phyloP scores from a whole-genome alignment of 2,113 vertebrate genomes.

The Dolichotis patagonum region DNA sequence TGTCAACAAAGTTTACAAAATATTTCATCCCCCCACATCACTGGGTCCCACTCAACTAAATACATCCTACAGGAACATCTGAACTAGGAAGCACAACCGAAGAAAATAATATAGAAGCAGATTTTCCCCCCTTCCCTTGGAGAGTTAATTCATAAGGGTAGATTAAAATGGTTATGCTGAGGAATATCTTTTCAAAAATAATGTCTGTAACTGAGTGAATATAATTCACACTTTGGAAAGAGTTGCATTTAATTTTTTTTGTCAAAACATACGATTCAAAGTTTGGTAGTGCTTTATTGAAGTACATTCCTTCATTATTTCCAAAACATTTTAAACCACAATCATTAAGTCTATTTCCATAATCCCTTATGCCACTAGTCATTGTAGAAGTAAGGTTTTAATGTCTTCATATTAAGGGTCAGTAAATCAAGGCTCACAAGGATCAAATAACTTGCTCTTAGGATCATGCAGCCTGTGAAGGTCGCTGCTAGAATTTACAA shows the following conservation, averaged over 20 bases:
- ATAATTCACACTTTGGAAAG: slow-evolving; percentile 51
- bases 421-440: background rate
- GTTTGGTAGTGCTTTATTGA: slow-evolving; percentile 59
- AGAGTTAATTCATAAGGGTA: slow-evolving; percentile 70
- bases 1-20: slow-evolving; percentile 84
- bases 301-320: slow-evolving; percentile 24
- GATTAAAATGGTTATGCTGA: slow-evolving; percentile 68
- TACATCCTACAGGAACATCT: slow-evolving; percentile 52
- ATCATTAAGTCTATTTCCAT: slow-evolving; percentile 2
- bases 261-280: slow-evolving; percentile 59
- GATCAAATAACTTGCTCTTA: background rate
- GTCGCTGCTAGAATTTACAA: background rate
- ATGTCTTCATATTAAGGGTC: background rate
- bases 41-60: slow-evolving; percentile 73
- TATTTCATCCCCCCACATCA: slow-evolving; percentile 72
- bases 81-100: slow-evolving; percentile 30
- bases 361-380: background rate
- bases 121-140: background rate
- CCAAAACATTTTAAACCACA: background rate
- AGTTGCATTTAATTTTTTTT: slow-evolving; percentile 71
- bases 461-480: background rate
- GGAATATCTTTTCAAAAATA: slow-evolving; percentile 75
- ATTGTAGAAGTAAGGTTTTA: background rate
- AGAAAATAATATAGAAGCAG: slow-evolving; percentile 54
- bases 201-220: slow-evolving; percentile 38